Evolutionary conservation across 2,888 invertebrate species (phyloP).

Genomic region (Epinotia nisella): DNA sequence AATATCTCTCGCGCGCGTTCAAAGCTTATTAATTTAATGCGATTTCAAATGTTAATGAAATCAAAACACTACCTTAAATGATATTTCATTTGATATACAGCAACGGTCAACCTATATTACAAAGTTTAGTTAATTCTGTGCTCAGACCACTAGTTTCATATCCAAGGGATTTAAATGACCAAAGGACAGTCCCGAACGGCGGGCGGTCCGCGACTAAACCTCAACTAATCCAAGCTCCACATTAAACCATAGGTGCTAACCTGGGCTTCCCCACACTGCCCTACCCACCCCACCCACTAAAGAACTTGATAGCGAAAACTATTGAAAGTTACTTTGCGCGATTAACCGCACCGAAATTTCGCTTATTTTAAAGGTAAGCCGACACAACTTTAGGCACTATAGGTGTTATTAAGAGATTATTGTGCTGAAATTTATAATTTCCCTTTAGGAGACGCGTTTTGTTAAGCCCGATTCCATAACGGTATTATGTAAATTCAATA

Average conservation of each 20-base stretch:
- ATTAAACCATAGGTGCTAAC: conserved; percentile 81
- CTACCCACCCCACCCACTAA: conserved; percentile 52
- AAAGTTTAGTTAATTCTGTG: conserved; percentile 56
- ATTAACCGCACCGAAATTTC: conserved; percentile 61
- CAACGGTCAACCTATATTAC: conserved; percentile 40
- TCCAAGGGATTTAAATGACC: conserved; percentile 77
- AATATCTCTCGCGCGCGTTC: conserved; percentile 1
- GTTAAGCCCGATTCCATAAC: conserved; percentile 62
- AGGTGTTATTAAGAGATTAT: conserved; percentile 72
- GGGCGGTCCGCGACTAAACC: conserved; percentile 72
- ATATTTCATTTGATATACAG: conserved; percentile 10
- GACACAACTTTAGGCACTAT: conserved; percentile 51
- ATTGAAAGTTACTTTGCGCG: conserved; percentile 76
- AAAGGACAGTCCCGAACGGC: conserved; percentile 66
- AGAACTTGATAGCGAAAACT: conserved; percentile 71
- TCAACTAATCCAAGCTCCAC: conserved; percentile 79
- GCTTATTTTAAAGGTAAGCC: conserved; percentile 62
- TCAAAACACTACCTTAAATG: conserved; percentile 7
- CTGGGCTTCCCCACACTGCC: conserved; percentile 58
- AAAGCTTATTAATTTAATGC: conserved; percentile 10
- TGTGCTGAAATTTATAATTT: conserved; percentile 71
- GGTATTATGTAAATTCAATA: conserved; percentile 76
- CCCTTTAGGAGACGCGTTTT: conserved; percentile 56
- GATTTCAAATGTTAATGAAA: conserved; percentile 18
- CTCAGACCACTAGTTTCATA: conserved; percentile 64